phyloP scores from a whole-genome alignment of 2,113 vertebrate genomes.

The Thinocorus orbignyianus region DNA sequence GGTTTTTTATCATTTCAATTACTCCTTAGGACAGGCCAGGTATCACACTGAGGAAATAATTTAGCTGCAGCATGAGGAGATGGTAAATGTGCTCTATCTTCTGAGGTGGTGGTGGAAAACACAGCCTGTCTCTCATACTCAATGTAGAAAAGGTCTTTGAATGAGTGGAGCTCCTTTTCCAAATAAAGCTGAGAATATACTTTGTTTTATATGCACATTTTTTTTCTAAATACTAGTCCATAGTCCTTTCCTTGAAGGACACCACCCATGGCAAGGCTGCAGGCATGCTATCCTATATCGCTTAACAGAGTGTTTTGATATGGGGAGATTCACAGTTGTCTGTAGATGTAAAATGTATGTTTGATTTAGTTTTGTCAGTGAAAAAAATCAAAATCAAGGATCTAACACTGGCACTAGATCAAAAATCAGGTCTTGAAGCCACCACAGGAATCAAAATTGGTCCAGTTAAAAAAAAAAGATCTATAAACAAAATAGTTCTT shows the following conservation, averaged over 20 bases:
- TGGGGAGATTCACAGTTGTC: not conserved
- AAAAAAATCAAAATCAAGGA: not conserved
- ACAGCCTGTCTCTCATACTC: not conserved
- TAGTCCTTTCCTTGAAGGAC: not conserved
- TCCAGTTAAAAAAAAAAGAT: not conserved
- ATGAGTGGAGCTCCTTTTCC: not conserved
- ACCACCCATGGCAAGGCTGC: not conserved
- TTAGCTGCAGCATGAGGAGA: not conserved
- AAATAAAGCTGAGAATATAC: not conserved
- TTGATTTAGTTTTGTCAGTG: not conserved
- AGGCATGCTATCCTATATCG: not conserved
- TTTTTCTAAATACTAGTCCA: not conserved
- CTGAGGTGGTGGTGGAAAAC: not conserved
- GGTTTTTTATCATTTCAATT: not conserved
- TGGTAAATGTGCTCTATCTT: not conserved
- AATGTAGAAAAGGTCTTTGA: not conserved
- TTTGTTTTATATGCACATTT: not conserved
- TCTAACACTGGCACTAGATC: not conserved
- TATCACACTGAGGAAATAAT: not conserved
- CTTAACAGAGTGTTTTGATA: not conserved
- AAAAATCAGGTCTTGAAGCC: not conserved
- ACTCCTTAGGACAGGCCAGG: not conserved
- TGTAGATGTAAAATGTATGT: not conserved
- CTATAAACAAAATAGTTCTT: not conserved
- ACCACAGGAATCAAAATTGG: not conserved